phyloP scores from a whole-genome alignment of 2,113 vertebrate species.

The Melanocharis versteri region DNA sequence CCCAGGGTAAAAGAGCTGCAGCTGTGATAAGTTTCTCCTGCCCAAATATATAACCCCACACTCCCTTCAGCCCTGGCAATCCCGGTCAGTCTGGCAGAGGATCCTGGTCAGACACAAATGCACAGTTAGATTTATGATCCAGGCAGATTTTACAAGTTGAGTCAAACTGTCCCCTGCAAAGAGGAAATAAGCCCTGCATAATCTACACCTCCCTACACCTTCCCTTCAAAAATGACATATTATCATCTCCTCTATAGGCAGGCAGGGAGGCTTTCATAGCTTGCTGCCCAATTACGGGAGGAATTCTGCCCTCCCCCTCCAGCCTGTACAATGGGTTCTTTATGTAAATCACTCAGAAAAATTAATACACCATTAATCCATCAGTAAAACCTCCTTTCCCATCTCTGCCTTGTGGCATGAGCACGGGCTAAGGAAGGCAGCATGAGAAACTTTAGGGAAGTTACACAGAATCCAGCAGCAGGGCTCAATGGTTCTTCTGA shows the following conservation, averaged over 20 bases:
- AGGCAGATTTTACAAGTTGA: neutral
- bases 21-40: neutral
- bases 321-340: conserved; percentile 60
- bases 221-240: neutral
- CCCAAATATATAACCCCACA: neutral
- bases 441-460: neutral
- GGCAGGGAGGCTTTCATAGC: conserved; percentile 41
- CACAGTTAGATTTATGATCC: neutral
- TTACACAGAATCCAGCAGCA: neutral
- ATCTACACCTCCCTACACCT: neutral
- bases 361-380: conserved; percentile 54
- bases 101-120: neutral
- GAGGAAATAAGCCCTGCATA: neutral
- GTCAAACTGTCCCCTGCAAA: neutral
- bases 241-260: neutral
- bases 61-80: neutral
- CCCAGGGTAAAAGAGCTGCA: neutral
- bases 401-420: neutral
- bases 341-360: conserved; percentile 71
- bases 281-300: conserved; percentile 43
- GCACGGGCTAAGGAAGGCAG: neutral
- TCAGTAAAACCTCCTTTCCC: neutral
- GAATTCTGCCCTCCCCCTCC: conserved; percentile 37
- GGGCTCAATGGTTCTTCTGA: neutral
- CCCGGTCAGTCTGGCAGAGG: neutral